Conservation (phyloP, 2,113 vertebrate genomes). For the Eupsittula cactorum region DNA sequence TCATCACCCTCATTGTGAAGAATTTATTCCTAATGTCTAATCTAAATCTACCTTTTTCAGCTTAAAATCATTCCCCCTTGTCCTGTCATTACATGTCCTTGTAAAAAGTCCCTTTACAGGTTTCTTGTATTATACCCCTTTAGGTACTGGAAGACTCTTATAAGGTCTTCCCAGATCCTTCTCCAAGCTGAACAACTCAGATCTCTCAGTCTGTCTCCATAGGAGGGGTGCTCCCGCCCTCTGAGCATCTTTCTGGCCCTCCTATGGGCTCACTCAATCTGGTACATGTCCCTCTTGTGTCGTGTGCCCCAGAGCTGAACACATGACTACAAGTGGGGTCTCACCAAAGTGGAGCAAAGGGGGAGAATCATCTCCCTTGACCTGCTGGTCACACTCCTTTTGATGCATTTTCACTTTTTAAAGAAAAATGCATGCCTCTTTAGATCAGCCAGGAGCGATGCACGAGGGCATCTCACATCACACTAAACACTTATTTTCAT, state of each 20-base stretch:
- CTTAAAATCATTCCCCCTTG: background rate
- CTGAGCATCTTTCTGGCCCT: background rate
- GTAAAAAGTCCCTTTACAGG: background rate
- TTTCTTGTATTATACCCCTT: background rate
- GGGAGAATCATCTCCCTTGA: background rate
- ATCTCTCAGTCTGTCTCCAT: background rate
- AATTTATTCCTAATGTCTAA: background rate
- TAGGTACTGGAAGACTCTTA: background rate
- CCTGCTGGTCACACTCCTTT: background rate
- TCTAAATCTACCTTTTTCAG: background rate
- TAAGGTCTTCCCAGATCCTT: background rate
- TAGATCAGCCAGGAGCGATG: background rate
- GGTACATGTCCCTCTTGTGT: background rate
- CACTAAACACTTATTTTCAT: background rate
- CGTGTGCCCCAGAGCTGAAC: background rate
- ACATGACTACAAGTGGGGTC: background rate
- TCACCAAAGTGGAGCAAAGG: background rate
- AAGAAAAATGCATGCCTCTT: background rate
- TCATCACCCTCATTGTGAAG: background rate
- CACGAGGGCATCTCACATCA: background rate
- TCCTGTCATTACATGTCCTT: background rate
- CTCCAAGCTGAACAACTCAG: background rate
- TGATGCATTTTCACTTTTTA: background rate
- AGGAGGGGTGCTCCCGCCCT: background rate
- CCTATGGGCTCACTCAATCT: background rate